Evolutionary conservation across 2,888 invertebrate genomes (phyloP).

Genomic region (Zonitis immaculata): DNA sequence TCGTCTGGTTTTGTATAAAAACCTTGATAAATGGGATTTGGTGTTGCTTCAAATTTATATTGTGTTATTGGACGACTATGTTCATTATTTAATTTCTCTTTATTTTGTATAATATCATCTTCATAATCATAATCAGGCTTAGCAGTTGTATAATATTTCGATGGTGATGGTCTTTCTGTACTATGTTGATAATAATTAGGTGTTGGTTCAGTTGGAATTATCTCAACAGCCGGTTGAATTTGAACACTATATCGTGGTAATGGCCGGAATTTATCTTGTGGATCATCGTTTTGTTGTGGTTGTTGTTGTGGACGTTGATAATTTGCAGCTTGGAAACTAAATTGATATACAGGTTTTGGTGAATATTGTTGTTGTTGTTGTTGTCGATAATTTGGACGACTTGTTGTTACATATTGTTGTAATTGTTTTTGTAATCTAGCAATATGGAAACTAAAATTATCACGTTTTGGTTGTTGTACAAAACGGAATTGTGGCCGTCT

Average conservation of each 20-base stretch:
- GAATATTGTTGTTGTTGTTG: slow-evolving; percentile 26
- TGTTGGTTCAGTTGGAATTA: slow-evolving; percentile 36
- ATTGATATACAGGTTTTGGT: slow-evolving; percentile 64
- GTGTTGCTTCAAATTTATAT: slow-evolving; percentile 44
- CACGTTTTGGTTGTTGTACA: slow-evolving; percentile 44
- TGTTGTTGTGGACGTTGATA: too few species aligned
- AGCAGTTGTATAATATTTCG: slow-evolving; percentile 52
- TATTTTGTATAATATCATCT: slow-evolving; percentile 42
- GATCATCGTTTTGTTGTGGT: slow-evolving; percentile 33
- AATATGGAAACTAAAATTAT: slow-evolving; percentile 62
- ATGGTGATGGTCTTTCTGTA: slow-evolving; percentile 50
- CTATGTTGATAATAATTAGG: slow-evolving; percentile 28
- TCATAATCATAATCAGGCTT: slow-evolving; percentile 51
- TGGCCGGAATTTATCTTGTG: slow-evolving; percentile 36
- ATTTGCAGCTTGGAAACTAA: slow-evolving; percentile 63
- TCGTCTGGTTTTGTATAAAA: slow-evolving; percentile 70
- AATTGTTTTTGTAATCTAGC: slow-evolving; percentile 63
- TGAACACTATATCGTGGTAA: slow-evolving; percentile 43
- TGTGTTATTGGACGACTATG: slow-evolving; percentile 34
- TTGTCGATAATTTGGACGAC: slow-evolving; percentile 46
- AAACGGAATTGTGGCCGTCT: slow-evolving; percentile 36
- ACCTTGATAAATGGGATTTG: slow-evolving; percentile 51
- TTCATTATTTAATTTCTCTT: slow-evolving; percentile 43
- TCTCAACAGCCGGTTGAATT: slow-evolving; percentile 45
- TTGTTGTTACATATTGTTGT: slow-evolving; percentile 56